Evolutionary conservation across 2,797 vertebrate species (phyloP).

Genomic region (Heteromormyrus szaboi): DNA sequence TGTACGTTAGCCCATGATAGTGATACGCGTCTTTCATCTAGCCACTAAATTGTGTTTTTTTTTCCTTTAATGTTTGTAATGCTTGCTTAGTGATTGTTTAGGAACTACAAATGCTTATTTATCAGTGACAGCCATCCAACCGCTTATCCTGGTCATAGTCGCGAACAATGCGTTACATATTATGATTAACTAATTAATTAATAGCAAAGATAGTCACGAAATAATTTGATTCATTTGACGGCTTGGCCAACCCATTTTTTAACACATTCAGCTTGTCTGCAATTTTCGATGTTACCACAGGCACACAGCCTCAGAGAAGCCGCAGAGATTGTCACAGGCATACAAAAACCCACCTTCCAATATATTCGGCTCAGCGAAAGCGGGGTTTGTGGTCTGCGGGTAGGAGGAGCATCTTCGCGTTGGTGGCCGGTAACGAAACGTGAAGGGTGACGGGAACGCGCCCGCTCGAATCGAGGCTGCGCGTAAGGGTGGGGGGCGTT

Average conservation of each 20-base stretch:
- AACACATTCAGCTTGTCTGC: not conserved
- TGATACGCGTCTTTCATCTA: not conserved
- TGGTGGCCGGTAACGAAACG: slow-evolving; percentile 17
- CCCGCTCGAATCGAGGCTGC: slow-evolving; percentile 24
- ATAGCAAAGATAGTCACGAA: not conserved
- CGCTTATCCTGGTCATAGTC: not conserved
- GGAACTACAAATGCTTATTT: not conserved
- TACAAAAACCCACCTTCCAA: not conserved
- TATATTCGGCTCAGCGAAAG: not conserved
- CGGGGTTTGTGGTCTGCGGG: not conserved
- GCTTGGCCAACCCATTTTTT: not conserved
- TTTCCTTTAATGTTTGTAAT: not conserved
- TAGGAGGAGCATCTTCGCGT: not conserved
- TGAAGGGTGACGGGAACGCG: slow-evolving; percentile 29
- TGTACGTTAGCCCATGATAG: not conserved
- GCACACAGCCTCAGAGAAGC: not conserved
- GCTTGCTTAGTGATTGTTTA: not conserved
- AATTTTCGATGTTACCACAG: not conserved
- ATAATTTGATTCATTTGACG: not conserved
- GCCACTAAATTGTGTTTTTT: not conserved
- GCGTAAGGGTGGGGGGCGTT: slow-evolving; percentile 25
- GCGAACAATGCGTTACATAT: not conserved
- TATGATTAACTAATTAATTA: not conserved
- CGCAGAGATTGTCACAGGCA: not conserved
- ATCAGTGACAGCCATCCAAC: not conserved